Evolutionary conservation across 1,140 invertebrate species (phyloP), one percentile per base, ranked within the genome.

Genomic region (Formica exsecta): DNA sequence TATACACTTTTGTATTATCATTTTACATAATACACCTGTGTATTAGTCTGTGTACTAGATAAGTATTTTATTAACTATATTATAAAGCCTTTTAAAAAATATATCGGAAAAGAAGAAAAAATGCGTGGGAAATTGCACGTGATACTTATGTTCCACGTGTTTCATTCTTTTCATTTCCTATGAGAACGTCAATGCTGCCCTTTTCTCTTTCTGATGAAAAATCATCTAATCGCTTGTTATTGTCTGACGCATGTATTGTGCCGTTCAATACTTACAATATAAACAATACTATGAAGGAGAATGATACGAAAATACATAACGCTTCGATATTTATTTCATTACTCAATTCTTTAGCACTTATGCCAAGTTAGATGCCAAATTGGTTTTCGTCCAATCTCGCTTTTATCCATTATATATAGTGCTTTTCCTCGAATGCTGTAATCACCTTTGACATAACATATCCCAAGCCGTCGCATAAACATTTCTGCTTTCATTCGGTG

Each of bases 291-390:
- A 16, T 51, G 9, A 81, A 48, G 13, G 44, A 48, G 3, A 48
- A 80, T 29, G 25, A 73, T n/a, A 25, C 16, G 25, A 77, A 65
- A 9, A n/a, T 38, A 25, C 32, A 22, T 9, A 29, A n/a, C 25
- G 9, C 79, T 57, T 73, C 25, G 68, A 73, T 66, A 81, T 81
- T 81, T 83, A 73, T 83, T 83, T 74, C 79, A 74, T 73, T 61
- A 44, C 9, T 29, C 25, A 25, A 29, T 61, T 83, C 54, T 83
- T 74, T 19, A 48, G 25, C 79, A 29, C 19, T 44, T 41, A 51
- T 51, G 65, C 38, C 25, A 25, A 48, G 54, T 70, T 25, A 36
- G 57, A 62, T 16, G 38, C 41, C 25, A 83, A 74, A 83, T 83
- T 74, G 68, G 25, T 64, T 74, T 32, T 83, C n/a, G 68, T 29